These are phyloP conservation scores for Hyposoter dolosus DNA, from an alignment of 2,888 invertebrate species.

Conservation along the genomic window DNA sequence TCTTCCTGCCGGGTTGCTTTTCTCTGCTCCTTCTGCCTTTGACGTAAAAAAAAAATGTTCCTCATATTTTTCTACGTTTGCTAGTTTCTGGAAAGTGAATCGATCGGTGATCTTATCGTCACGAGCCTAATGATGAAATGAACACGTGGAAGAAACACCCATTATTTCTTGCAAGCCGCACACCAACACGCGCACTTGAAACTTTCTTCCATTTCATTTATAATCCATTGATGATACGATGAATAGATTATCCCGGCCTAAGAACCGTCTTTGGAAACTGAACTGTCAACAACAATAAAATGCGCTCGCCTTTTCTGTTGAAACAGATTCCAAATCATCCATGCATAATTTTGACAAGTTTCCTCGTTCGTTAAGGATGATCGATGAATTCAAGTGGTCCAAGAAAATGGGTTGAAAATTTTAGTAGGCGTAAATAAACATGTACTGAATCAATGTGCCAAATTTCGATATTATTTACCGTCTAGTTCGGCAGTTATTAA, in stretches of 20 bases:
- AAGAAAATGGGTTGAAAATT: too few species aligned
- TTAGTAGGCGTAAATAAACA: too few species aligned
- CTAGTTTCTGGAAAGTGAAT: neutral
- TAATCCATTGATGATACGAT: neutral
- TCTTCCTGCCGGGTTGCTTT: neutral
- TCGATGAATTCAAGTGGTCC: too few species aligned
- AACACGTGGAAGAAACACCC: neutral
- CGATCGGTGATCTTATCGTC: slow-evolving; percentile 3
- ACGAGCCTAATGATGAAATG: neutral
- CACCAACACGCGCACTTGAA: neutral
- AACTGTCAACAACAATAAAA: too few species aligned
- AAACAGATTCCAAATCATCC: too few species aligned
- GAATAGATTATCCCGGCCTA: neutral
- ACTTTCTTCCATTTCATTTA: neutral
- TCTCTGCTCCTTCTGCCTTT: slow-evolving; percentile 13
- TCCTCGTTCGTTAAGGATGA: neutral
- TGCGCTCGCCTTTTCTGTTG: too few species aligned
- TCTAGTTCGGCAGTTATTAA: too few species aligned
- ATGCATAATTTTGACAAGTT: neutral
- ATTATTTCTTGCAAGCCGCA: neutral
- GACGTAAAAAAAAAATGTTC: slow-evolving; percentile 46
- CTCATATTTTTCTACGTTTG: slow-evolving; percentile 11
- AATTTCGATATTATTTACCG: too few species aligned
- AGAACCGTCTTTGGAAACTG: too few species aligned
- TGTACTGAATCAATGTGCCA: too few species aligned